Percentiles rank a stretch among this genome's conserved stretches.
Evolutionary conservation across 2,113 vertebrate species (phyloP).

Genomic region (Balaenoptera acutorostrata): DNA sequence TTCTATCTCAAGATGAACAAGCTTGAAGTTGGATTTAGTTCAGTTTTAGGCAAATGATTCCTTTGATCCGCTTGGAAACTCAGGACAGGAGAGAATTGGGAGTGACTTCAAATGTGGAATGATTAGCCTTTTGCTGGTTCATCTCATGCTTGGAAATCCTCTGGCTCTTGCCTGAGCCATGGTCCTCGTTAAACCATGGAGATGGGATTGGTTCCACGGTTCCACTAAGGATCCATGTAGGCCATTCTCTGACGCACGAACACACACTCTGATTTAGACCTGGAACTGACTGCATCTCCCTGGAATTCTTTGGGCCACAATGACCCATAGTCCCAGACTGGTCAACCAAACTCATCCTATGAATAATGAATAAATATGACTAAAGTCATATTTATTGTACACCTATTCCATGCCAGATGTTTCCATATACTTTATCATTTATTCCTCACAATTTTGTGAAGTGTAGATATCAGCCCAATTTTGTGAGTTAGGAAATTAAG

Average conservation of each 20-base stretch:
- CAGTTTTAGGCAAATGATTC: background rate
- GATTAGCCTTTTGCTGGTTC: slow-evolving; percentile 38
- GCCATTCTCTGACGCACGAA: slow-evolving; percentile 66
- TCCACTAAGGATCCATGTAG: slow-evolving; percentile 36
- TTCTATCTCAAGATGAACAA: too few species aligned
- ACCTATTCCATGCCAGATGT: background rate
- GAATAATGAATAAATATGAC: background rate
- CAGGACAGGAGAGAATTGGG: background rate
- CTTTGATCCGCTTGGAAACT: slow-evolving; percentile 30
- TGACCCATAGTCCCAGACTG: slow-evolving; percentile 34
- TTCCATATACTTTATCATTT: background rate
- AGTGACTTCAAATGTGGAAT: slow-evolving; percentile 42
- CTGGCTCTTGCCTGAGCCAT: slow-evolving; percentile 63
- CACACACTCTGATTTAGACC: slow-evolving; percentile 48
- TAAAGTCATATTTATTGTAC: background rate
- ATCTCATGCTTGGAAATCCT: slow-evolving; percentile 62
- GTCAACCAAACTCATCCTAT: slow-evolving; percentile 1
- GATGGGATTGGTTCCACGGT: slow-evolving; percentile 70
- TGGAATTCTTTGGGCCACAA: slow-evolving; percentile 62
- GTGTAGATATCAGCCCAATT: background rate
- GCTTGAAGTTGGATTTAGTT: slow-evolving; percentile 23
- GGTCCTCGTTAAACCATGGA: slow-evolving; percentile 65
- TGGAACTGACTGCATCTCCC: slow-evolving; percentile 55
- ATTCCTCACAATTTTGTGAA: background rate
- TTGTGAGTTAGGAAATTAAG: background rate